Percentiles rank a stretch among this genome's conserved stretches.
Conservation (phyloP, 2,113 vertebrate species). For the Leucosticte australis region DNA sequence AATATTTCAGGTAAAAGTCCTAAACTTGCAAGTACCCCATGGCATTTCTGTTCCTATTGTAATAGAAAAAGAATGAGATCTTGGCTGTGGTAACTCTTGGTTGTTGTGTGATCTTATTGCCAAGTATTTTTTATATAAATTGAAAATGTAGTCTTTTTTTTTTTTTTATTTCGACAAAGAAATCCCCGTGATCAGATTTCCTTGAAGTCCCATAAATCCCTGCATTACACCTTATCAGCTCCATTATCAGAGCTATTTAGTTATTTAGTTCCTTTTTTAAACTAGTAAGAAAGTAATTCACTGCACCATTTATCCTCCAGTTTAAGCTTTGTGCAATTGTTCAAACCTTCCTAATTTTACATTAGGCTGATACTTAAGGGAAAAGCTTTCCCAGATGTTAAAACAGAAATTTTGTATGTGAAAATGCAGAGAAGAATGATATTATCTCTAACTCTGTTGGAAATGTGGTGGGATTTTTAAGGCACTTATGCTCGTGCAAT, state of each 20-base stretch:
- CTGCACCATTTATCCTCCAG: neutral
- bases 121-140: constrained; percentile 8
- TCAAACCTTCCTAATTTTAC: neutral
- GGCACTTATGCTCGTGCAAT: neutral
- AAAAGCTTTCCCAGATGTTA: constrained; percentile 28
- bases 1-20: neutral
- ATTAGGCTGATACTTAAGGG: constrained; percentile 10
- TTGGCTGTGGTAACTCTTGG: neutral
- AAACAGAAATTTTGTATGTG: neutral
- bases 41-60: neutral
- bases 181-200: neutral
- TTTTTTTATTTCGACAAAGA: neutral
- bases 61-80: neutral
- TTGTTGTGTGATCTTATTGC: neutral
- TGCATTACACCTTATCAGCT: neutral
- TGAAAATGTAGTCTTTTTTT: neutral
- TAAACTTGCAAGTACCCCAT: neutral
- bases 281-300: neutral
- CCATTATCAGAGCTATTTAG: constrained; percentile 35
- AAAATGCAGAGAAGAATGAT: neutral
- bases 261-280: constrained; percentile 33
- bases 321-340: constrained; percentile 3
- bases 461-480: constrained; percentile 9
- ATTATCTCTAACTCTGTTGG: neutral
- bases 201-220: constrained; percentile 10